A percentile compares a stretch with the other conserved stretches of the same genome.
Conservation (phyloP, 2,113 vertebrate genomes). For the Neopipo cinnamomea region DNA sequence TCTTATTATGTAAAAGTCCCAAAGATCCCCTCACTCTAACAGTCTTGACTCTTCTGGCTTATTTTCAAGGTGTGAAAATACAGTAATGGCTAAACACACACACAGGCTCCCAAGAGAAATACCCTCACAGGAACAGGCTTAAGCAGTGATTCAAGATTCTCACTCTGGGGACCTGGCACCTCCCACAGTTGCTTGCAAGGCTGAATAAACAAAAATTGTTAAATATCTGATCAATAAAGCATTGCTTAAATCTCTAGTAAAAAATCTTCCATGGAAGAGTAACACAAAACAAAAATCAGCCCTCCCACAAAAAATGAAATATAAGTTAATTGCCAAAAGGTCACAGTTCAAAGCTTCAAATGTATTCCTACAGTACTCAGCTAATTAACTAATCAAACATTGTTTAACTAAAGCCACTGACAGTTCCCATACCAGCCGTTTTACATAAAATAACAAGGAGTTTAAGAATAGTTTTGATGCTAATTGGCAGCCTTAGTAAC, state of each 20-base stretch:
- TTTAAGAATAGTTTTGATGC: not conserved
- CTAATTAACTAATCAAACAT: constrained; percentile 1
- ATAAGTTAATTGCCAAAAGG: not conserved
- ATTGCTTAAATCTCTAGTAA: not conserved
- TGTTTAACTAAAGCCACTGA: not conserved
- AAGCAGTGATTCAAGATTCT: not conserved
- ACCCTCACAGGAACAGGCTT: not conserved
- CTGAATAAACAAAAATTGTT: not conserved
- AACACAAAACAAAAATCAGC: not conserved
- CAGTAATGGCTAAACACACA: not conserved
- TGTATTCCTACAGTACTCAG: not conserved
- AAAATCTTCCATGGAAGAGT: not conserved
- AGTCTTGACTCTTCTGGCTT: not conserved
- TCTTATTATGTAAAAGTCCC: not conserved
- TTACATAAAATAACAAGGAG: not conserved
- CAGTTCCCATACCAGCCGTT: not conserved
- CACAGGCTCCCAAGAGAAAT: not conserved
- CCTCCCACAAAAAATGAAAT: not conserved
- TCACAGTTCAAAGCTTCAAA: not conserved
- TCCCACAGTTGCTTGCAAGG: not conserved
- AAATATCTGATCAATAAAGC: not conserved
- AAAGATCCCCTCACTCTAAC: not conserved
- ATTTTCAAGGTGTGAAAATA: not conserved
- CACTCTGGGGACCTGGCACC: not conserved
- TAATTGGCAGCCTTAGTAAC: not conserved